phyloP scores from a whole-genome alignment of 2,113 vertebrate species.

The Neofelis nebulosa region DNA sequence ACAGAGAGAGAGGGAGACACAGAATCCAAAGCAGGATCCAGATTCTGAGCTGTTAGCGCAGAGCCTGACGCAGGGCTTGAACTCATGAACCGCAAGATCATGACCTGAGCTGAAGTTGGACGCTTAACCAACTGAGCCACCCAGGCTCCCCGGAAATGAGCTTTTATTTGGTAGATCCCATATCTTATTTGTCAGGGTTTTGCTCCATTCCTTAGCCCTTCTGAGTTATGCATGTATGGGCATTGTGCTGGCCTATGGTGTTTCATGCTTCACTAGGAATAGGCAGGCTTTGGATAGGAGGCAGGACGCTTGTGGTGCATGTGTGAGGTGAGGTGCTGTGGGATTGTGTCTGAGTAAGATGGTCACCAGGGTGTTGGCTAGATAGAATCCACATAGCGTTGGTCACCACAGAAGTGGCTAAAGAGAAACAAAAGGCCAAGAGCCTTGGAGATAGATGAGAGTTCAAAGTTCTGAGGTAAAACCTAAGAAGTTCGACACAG shows the following conservation, averaged over 20 bases:
- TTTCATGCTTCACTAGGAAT: not conserved
- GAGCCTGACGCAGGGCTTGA: too few relatives aligned
- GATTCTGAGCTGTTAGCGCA: too few relatives aligned
- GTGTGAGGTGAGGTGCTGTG: not conserved
- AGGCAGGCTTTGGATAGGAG: not conserved
- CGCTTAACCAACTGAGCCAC: too few relatives aligned
- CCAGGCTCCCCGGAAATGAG: not conserved
- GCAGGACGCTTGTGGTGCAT: not conserved
- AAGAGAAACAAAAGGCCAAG: not conserved
- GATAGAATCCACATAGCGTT: not conserved
- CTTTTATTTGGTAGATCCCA: not conserved
- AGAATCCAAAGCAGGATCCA: too few relatives aligned
- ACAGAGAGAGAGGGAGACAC: too few relatives aligned
- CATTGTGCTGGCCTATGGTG: not conserved
- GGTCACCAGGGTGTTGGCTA: not conserved
- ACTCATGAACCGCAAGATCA: too few relatives aligned
- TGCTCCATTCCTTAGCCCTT: not conserved
- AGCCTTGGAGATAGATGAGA: not conserved
- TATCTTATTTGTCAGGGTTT: not conserved
- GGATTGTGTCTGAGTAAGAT: not conserved
- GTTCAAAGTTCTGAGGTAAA: not conserved
- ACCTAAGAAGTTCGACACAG: not conserved
- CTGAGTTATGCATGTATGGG: not conserved
- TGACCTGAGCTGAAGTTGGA: too few relatives aligned
- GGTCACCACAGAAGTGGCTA: not conserved